Percentiles rank a stretch among this genome's conserved stretches.
Conservation (phyloP, 1,140 invertebrate species). For the Phocides pigmalion region DNA sequence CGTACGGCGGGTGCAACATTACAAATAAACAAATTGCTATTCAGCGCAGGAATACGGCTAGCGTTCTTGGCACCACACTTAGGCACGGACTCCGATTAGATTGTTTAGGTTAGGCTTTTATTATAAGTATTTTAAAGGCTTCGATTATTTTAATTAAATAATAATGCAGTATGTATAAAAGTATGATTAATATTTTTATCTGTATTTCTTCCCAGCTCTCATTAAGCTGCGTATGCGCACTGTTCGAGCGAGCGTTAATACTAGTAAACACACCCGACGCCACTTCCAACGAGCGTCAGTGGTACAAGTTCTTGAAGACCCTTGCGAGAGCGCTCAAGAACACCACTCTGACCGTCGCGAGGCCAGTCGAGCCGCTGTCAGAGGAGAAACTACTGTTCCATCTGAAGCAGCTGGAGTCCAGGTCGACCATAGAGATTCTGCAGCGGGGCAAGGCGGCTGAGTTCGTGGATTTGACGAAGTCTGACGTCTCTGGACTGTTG, state of each 20-base stretch:
- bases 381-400: slow-evolving; percentile 54
- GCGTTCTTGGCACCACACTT: no score
- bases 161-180: no score
- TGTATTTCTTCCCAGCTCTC: slow-evolving; percentile 60
- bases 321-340: slow-evolving; percentile 64
- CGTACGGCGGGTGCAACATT: no score
- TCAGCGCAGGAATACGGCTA: no score
- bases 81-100: no score
- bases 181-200: no score
- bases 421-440: slow-evolving; percentile 68
- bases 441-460: slow-evolving; percentile 64
- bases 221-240: slow-evolving; percentile 62
- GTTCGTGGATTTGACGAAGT: slow-evolving; percentile 63
- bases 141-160: no score
- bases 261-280: slow-evolving; percentile 69
- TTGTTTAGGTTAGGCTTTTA: no score
- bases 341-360: slow-evolving; percentile 52
- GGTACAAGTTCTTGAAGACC: slow-evolving; percentile 74
- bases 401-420: slow-evolving; percentile 63
- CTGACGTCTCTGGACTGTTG: slow-evolving; percentile 58
- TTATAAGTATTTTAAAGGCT: no score
- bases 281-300: slow-evolving; percentile 68
- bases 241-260: slow-evolving; percentile 58
- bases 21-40: no score
- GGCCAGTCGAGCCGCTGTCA: slow-evolving; percentile 50